Percentiles rank a stretch among this genome's conserved stretches.
These are phyloP conservation scores for Styela clava DNA, from an alignment of 23 tunicate species.

Conservation along the genomic window DNA sequence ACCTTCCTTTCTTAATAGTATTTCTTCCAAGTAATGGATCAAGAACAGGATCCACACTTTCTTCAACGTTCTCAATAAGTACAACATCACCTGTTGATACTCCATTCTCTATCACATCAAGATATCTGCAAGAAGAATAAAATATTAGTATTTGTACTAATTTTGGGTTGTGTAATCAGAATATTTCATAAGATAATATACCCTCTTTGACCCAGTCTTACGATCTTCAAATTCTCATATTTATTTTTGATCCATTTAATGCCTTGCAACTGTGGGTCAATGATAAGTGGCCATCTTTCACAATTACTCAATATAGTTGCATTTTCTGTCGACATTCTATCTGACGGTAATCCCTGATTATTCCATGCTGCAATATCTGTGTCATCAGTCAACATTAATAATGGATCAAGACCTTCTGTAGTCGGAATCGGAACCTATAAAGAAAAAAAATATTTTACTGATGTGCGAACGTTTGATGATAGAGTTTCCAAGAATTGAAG, in stretches of 20 bases:
- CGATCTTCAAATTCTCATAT: slow-evolving; percentile 64
- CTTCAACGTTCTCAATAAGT: slow-evolving; percentile 91
- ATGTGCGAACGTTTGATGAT: too few species aligned
- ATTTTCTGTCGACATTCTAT: slow-evolving; percentile 97
- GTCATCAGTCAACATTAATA: slow-evolving; percentile 90
- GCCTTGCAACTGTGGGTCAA: slow-evolving; percentile 99
- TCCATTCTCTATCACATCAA: slow-evolving; percentile 83
- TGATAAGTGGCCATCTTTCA: slow-evolving; percentile 95
- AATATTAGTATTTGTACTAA: neutral
- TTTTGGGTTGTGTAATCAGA: neutral
- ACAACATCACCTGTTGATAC: slow-evolving; percentile 93
- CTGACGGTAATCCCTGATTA: slow-evolving; percentile 97
- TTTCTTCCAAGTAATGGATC: slow-evolving; percentile 94
- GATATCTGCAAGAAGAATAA: slow-evolving; percentile 35
- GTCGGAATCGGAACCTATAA: slow-evolving; percentile 80
- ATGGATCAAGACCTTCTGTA: slow-evolving; percentile 85
- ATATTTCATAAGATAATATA: slow-evolving; percentile 19
- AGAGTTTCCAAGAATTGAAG: too few species aligned
- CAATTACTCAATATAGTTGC: slow-evolving; percentile 97
- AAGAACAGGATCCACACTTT: slow-evolving; percentile 93
- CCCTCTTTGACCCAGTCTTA: slow-evolving; percentile 95
- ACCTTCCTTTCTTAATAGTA: slow-evolving; percentile 98
- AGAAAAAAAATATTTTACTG: neutral
- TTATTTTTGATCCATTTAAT: slow-evolving; percentile 92
- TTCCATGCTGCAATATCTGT: slow-evolving; percentile 98